Percentiles rank a stretch among this genome's conserved stretches.
Conservation (phyloP, 2,113 vertebrate genomes). For the Dinomys branickii region DNA sequence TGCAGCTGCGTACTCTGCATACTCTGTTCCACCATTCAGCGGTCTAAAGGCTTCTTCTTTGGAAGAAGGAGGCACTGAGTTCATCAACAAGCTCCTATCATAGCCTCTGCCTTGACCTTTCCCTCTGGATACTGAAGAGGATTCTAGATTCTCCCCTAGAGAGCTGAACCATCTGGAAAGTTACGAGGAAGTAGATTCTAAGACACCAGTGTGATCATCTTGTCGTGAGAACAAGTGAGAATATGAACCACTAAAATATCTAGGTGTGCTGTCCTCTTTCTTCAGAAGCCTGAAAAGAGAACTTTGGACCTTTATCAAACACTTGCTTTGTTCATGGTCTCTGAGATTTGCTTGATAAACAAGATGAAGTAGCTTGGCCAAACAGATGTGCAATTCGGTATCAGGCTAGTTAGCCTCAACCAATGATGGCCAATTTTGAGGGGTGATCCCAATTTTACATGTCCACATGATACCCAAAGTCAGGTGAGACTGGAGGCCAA, state of each 20-base stretch:
- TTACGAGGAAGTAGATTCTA: neutral
- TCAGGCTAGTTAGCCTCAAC: neutral
- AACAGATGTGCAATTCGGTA: neutral
- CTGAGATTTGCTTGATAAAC: neutral
- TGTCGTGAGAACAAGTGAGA: neutral
- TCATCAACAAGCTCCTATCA: neutral
- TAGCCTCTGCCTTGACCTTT: neutral
- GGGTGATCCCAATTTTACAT: neutral
- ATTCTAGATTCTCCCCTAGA: neutral
- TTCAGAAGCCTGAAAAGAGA: neutral
- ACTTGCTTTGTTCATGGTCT: neutral
- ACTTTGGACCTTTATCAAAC: neutral
- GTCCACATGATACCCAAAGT: neutral
- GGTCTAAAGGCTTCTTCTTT: neutral
- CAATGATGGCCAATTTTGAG: neutral
- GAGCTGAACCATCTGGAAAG: neutral
- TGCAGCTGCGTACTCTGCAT: neutral
- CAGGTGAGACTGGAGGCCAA: neutral
- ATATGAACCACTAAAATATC: too few species aligned
- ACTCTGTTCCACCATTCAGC: neutral
- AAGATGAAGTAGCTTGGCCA: neutral
- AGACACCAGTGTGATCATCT: neutral
- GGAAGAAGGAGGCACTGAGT: neutral
- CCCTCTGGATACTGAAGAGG: neutral
- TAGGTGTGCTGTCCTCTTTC: neutral